Percentiles rank a stretch among this genome's conserved stretches.
Evolutionary conservation across 2,113 vertebrate genomes (phyloP).

Genomic region (Colinus virginianus): DNA sequence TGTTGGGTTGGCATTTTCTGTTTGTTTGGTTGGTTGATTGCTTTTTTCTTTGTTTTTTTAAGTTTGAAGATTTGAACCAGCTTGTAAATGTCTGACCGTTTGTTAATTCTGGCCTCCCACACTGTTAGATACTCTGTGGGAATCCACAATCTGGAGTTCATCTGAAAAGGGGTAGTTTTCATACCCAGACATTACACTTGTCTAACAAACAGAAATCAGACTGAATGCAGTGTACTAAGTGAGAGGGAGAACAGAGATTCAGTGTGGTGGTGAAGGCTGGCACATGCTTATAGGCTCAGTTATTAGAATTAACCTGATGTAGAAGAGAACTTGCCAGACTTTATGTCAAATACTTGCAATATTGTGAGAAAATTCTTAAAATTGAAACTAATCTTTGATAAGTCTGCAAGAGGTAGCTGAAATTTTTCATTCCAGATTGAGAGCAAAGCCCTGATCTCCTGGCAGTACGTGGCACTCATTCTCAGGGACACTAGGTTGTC

Average conservation of each 20-base stretch:
- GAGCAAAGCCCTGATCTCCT: not conserved
- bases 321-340: not conserved
- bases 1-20: not conserved
- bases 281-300: not conserved
- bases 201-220: slow-evolving; percentile 16
- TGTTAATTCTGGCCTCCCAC: not conserved
- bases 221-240: not conserved
- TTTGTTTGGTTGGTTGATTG: not conserved
- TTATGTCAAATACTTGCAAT: not conserved
- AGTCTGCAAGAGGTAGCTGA: not conserved
- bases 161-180: not conserved
- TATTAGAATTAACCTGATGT: not conserved
- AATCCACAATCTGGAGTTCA: slow-evolving; percentile 8
- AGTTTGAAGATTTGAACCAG: not conserved
- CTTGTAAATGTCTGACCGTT: not conserved
- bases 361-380: not conserved
- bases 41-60: not conserved
- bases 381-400: not conserved
- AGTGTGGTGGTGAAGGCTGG: not conserved
- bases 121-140: not conserved
- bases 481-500: not conserved
- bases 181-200: not conserved
- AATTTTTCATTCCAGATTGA: not conserved
- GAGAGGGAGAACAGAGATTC: not conserved
- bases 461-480: not conserved